These are phyloP conservation scores for Astreopora myriophthalma DNA, from an alignment of 64 coral and sea anemone genomes.

Conservation along the genomic window DNA sequence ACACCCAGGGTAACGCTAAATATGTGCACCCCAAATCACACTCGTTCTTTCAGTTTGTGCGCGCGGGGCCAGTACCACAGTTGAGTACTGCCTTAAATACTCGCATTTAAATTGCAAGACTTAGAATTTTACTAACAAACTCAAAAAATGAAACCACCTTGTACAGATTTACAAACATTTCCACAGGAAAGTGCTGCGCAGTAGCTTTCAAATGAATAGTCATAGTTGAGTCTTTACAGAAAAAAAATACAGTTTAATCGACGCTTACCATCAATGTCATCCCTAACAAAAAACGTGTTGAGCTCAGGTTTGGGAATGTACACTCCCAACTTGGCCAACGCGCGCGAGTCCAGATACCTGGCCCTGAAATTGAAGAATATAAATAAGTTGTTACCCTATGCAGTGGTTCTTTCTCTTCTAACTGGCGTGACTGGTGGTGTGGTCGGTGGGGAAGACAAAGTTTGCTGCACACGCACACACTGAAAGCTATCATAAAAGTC, in stretches of 20 bases:
- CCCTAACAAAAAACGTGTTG: constrained; percentile 80
- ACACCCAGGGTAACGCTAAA: neutral
- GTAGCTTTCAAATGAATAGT: neutral
- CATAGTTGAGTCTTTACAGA: no score
- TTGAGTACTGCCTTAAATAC: no score
- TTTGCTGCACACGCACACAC: no score
- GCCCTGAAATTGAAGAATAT: constrained; percentile 17
- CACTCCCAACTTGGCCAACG: constrained; percentile 83
- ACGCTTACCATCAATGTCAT: constrained; percentile 68
- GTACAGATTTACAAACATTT: neutral
- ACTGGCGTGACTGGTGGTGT: no score
- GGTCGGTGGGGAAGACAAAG: no score
- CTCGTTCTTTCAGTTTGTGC: no score
- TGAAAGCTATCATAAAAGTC: no score
- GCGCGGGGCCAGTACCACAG: no score
- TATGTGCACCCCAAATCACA: no score
- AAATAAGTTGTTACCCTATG: neutral
- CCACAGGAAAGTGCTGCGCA: neutral
- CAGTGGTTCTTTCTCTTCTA: no score
- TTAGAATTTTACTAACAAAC: neutral
- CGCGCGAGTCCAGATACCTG: constrained; percentile 73
- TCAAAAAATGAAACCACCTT: neutral
- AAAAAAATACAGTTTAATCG: no score
- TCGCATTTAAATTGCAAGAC: no score
- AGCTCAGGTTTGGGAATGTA: constrained; percentile 82